These are phyloP conservation scores for Dilophus febrilis DNA, from an alignment of 2,888 invertebrate species.

Conservation along the genomic window DNA sequence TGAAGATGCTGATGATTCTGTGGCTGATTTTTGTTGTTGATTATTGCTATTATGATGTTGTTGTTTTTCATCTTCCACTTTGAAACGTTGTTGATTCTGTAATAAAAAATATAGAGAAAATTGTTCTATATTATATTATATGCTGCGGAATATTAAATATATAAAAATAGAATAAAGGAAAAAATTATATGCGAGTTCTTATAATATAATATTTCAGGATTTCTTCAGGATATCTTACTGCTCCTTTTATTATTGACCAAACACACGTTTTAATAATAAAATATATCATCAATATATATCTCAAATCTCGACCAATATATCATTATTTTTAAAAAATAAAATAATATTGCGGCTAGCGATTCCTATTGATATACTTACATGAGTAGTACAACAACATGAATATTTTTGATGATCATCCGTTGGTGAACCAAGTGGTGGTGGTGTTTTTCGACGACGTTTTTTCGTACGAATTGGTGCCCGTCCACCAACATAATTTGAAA, in stretches of 20 bases:
- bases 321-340: too few species aligned
- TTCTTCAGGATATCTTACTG: too few species aligned
- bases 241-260: too few species aligned
- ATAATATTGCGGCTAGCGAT: too few species aligned
- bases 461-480: constrained; percentile 43
- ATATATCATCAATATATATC: too few species aligned
- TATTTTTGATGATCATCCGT: constrained; percentile 8
- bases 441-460: constrained; percentile 32
- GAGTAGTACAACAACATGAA: constrained; percentile 24
- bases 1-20: constrained; percentile 6
- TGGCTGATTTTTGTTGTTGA: constrained; percentile 14
- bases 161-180: too few species aligned
- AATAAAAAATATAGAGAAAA: constrained; percentile 7
- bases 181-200: background rate
- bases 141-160: too few species aligned
- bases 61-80: constrained; percentile 23
- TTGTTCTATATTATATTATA: too few species aligned
- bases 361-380: too few species aligned
- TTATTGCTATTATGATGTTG: constrained; percentile 10
- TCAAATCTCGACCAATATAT: too few species aligned
- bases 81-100: constrained; percentile 27
- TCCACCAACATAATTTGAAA: constrained; percentile 51
- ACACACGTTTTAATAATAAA: too few species aligned
- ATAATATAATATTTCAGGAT: too few species aligned
- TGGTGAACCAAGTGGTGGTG: constrained; percentile 2